Evolutionary conservation across 2,113 vertebrate genomes (phyloP).

Genomic region (Alethe diademata): DNA sequence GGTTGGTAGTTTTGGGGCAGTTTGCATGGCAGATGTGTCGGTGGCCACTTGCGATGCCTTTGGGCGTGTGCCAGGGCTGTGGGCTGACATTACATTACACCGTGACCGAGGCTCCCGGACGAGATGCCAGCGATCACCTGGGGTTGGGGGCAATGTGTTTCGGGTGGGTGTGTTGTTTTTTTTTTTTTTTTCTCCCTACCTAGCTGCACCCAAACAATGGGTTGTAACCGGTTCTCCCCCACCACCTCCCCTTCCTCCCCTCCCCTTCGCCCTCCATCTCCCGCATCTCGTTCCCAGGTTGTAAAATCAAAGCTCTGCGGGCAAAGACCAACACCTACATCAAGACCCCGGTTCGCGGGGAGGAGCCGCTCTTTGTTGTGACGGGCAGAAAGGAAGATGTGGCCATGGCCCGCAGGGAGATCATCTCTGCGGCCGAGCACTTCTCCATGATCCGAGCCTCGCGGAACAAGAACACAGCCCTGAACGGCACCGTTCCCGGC

Average conservation of each 20-base stretch:
- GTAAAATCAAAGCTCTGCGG: slow-evolving; percentile 98
- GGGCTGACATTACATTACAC: slow-evolving; percentile 35
- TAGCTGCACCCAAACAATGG: slow-evolving; percentile 27
- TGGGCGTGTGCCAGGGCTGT: slow-evolving; percentile 35
- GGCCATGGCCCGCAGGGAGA: slow-evolving; percentile 95
- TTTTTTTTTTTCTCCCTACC: neutral
- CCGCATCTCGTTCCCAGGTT: slow-evolving; percentile 77
- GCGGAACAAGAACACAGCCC: slow-evolving; percentile 88
- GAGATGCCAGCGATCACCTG: slow-evolving; percentile 8
- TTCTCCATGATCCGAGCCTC: slow-evolving; percentile 98
- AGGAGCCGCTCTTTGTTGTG: slow-evolving; percentile 98
- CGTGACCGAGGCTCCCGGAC: neutral
- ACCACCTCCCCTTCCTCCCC: neutral
- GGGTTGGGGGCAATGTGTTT: slow-evolving; percentile 14
- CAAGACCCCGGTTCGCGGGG: slow-evolving; percentile 96
- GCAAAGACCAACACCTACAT: slow-evolving; percentile 99
- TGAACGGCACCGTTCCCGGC: slow-evolving; percentile 84
- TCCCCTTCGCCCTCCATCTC: neutral
- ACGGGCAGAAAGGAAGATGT: slow-evolving; percentile 96
- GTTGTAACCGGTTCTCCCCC: slow-evolving; percentile 29
- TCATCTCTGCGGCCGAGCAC: slow-evolving; percentile 96
- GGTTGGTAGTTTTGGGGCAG: slow-evolving; percentile 24
- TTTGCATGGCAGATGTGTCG: slow-evolving; percentile 35
- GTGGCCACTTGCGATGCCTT: neutral
- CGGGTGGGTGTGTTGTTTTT: slow-evolving; percentile 20